Conservation (phyloP, 2,113 vertebrate species). For the Cettia cetti region DNA sequence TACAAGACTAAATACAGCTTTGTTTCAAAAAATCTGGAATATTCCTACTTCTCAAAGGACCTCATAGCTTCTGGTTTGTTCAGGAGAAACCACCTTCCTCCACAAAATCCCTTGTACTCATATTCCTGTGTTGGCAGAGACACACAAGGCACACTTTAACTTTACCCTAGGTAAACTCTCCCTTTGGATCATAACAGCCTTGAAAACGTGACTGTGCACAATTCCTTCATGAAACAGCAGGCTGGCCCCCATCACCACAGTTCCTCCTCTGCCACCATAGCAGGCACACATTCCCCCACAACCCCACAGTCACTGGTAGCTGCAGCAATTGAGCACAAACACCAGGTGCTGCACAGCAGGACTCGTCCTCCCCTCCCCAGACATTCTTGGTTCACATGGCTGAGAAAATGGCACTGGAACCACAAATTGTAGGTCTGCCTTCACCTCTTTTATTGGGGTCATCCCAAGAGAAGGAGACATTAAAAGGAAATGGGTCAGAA, state of each 20-base stretch:
- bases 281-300: background rate
- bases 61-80: background rate
- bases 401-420: background rate
- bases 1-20: background rate
- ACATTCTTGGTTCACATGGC: rapidly evolving
- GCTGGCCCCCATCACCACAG: background rate
- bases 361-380: background rate
- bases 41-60: background rate
- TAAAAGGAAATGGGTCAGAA: background rate
- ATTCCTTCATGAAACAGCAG: background rate
- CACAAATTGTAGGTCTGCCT: background rate
- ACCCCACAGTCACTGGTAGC: rapidly evolving
- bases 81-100: background rate
- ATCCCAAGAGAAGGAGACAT: background rate
- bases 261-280: background rate
- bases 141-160: background rate
- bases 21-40: background rate
- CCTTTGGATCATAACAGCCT: background rate
- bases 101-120: background rate
- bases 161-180: background rate
- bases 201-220: rapidly evolving
- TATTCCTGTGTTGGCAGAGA: background rate
- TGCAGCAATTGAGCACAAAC: rapidly evolving
- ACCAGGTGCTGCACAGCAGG: rapidly evolving
- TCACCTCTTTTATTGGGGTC: background rate